Conservation (phyloP, 2,888 invertebrate genomes). For the Cosmia pyralina region DNA sequence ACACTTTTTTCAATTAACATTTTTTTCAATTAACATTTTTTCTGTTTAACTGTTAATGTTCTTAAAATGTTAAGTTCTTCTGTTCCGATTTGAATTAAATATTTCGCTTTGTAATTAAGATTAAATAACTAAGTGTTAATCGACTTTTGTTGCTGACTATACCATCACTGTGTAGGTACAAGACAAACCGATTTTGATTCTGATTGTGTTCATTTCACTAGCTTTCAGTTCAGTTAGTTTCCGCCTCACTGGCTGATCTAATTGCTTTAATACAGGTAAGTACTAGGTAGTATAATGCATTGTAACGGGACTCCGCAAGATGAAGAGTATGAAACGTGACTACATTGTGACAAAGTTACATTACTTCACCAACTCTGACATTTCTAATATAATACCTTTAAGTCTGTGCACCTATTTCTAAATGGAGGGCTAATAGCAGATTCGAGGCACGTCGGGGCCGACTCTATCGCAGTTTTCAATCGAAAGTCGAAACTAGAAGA, state of each 20-base stretch:
- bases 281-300: conserved; percentile 70
- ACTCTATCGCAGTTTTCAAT: conserved; percentile 90
- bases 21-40: no score
- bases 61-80: no score
- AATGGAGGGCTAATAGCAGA: conserved; percentile 82
- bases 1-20: no score
- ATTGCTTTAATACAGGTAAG: conserved; percentile 70
- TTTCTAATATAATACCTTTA: conserved; percentile 80
- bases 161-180: conserved; percentile 38
- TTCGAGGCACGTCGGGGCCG: conserved; percentile 84
- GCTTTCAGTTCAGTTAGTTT: conserved; percentile 64
- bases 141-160: no score
- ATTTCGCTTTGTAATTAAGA: no score
- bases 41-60: no score
- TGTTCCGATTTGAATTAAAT: no score
- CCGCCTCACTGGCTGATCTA: conserved; percentile 66
- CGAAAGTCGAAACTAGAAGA: conserved; percentile 87
- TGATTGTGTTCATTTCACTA: conserved; percentile 68
- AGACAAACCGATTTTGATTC: conserved; percentile 65
- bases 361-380: conserved; percentile 68
- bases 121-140: no score
- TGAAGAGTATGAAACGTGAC: conserved; percentile 76
- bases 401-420: conserved; percentile 82
- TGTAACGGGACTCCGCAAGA: conserved; percentile 67
- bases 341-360: conserved; percentile 72